These are phyloP conservation scores for Cantharis flavilabris DNA, from an alignment of 2,888 invertebrate species.

Conservation along the genomic window DNA sequence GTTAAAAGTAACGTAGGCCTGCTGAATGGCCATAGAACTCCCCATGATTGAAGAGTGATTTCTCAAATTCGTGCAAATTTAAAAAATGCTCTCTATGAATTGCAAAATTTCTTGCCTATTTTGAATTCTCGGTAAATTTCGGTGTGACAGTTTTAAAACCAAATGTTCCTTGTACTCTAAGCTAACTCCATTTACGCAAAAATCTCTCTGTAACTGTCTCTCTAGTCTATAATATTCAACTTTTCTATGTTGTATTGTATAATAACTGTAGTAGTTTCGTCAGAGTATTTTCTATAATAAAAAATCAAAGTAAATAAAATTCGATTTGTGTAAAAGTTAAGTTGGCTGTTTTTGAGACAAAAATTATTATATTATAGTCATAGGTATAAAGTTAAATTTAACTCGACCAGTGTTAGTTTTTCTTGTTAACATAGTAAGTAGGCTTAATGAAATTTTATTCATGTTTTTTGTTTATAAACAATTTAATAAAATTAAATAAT, in stretches of 20 bases:
- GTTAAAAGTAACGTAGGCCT: too few species aligned
- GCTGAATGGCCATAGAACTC: too few species aligned
- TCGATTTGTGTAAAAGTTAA: not conserved
- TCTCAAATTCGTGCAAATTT: too few species aligned
- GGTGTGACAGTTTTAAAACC: not conserved
- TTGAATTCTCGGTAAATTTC: too few species aligned
- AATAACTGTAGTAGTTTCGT: slow-evolving; percentile 20
- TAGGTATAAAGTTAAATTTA: not conserved
- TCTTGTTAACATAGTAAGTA: not conserved
- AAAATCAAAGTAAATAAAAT: not conserved
- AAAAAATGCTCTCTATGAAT: too few species aligned
- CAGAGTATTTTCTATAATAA: slow-evolving; percentile 3
- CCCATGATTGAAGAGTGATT: too few species aligned
- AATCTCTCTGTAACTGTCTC: slow-evolving; percentile 4
- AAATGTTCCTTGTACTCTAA: not conserved
- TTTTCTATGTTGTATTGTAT: slow-evolving; percentile 18
- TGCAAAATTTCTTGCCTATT: too few species aligned
- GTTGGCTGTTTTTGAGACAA: not conserved
- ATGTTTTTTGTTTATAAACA: not conserved
- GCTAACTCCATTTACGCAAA: slow-evolving; percentile 16
- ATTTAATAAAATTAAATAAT: not conserved
- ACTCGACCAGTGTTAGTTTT: not conserved
- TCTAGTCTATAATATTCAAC: slow-evolving; percentile 15
- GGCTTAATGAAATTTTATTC: not conserved
- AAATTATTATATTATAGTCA: not conserved